phyloP scores from a whole-genome alignment of 2,888 invertebrate genomes.

The Leuctra nigra region DNA sequence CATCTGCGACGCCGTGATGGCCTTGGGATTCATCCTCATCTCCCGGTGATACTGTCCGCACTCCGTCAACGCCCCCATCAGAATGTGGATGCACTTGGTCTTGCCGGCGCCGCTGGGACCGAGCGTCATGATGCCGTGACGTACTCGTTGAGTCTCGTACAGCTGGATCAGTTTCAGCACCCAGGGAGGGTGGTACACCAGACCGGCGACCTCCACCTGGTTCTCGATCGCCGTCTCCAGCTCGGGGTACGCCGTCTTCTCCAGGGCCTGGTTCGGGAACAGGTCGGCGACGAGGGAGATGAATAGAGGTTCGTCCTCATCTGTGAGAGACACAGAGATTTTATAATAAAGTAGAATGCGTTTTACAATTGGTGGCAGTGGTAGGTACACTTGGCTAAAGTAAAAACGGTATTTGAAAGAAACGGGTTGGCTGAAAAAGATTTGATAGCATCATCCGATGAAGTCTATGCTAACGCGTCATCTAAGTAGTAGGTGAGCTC shows the following conservation, averaged over 20 bases:
- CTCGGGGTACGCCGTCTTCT: conserved; percentile 85
- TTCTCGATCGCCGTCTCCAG: conserved; percentile 81
- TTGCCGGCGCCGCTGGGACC: conserved; percentile 95
- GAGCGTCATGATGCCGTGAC: conserved; percentile 93
- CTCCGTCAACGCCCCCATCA: conserved; percentile 86
- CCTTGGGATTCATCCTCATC: conserved; percentile 98
- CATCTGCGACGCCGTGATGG: conserved; percentile 96
- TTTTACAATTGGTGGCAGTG: no score
- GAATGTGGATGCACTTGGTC: conserved; percentile 80
- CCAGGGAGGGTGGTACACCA: conserved; percentile 94
- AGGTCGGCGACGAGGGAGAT: conserved; percentile 92
- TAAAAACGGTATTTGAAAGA: no score
- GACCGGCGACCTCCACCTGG: conserved; percentile 71
- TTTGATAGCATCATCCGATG: no score
- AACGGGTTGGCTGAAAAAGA: no score
- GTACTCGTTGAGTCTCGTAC: conserved; percentile 90
- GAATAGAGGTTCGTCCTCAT: conserved; percentile 96
- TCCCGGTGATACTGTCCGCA: conserved; percentile 82
- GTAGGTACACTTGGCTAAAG: no score
- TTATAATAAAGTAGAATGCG: no score
- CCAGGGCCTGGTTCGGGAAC: conserved; percentile 90
- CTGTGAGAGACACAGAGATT: no score
- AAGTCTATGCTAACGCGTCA: no score
- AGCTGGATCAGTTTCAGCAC: conserved; percentile 86
- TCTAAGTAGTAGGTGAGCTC: no score